These are phyloP conservation scores for Tenodera sinensis DNA, from an alignment of 2,888 invertebrate species.

Conservation along the genomic window DNA sequence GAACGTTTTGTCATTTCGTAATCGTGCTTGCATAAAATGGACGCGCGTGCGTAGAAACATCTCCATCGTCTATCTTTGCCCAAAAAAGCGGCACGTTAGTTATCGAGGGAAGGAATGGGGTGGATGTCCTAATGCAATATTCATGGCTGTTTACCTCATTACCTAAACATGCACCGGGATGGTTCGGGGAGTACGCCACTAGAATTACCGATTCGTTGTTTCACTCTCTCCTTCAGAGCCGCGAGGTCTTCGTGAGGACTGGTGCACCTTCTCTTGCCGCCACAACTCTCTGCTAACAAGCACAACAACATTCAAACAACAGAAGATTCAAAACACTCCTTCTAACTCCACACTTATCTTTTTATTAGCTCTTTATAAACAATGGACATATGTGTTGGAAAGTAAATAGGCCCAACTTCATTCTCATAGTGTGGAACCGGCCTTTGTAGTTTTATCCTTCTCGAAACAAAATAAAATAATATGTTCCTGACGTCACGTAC, in stretches of 20 bases:
- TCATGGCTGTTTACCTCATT: slow-evolving; percentile 5
- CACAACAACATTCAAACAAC: too few relatives aligned
- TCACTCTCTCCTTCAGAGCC: background rate
- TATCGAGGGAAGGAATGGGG: background rate
- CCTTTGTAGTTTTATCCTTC: too few relatives aligned
- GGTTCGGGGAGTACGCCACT: background rate
- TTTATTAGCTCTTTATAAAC: too few relatives aligned
- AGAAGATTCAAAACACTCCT: too few relatives aligned
- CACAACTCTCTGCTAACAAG: too few relatives aligned
- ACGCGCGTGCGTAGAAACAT: background rate
- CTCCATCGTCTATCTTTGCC: background rate
- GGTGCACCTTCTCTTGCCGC: too few relatives aligned
- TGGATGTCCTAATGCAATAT: background rate
- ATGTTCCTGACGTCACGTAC: too few relatives aligned
- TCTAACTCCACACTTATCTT: too few relatives aligned
- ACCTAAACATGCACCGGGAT: background rate
- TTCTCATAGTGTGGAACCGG: too few relatives aligned
- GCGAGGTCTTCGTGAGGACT: background rate
- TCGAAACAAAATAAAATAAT: too few relatives aligned
- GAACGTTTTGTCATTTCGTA: background rate
- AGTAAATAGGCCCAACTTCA: too few relatives aligned
- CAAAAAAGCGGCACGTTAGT: background rate
- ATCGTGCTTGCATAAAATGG: background rate
- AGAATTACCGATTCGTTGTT: background rate
- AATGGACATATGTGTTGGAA: too few relatives aligned